Evolutionary conservation across 2,888 invertebrate genomes (phyloP).

Genomic region (Athrips mouffetella): DNA sequence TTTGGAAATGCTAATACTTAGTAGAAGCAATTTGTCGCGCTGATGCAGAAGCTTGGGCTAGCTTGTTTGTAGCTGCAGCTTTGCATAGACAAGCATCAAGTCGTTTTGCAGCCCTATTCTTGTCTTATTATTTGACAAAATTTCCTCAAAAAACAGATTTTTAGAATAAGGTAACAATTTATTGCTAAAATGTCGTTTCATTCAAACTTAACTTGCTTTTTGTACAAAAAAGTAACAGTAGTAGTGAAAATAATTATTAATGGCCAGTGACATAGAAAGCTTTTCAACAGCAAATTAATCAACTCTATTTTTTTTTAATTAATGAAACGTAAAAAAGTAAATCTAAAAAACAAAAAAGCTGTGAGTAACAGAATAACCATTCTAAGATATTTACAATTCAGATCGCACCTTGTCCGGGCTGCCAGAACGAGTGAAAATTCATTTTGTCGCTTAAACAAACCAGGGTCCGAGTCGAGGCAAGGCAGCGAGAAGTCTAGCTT

Average conservation of each 20-base stretch:
- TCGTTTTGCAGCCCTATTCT: background rate
- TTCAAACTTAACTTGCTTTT: too few relatives aligned
- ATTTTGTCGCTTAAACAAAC: conserved; percentile 6
- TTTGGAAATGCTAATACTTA: conserved; percentile 33
- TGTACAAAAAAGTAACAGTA: too few relatives aligned
- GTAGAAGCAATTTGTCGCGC: conserved; percentile 29
- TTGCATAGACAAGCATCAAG: background rate
- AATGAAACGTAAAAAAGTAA: background rate
- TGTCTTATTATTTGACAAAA: background rate
- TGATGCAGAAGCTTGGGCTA: conserved; percentile 31
- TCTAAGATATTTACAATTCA: conserved; percentile 34
- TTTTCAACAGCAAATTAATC: too few relatives aligned
- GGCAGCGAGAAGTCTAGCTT: background rate
- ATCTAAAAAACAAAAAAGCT: background rate
- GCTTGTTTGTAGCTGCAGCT: conserved; percentile 32
- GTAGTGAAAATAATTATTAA: too few relatives aligned
- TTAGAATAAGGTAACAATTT: background rate
- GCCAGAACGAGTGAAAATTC: conserved; percentile 23
- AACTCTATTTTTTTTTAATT: too few relatives aligned
- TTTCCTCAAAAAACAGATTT: background rate
- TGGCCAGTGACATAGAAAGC: too few relatives aligned
- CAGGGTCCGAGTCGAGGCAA: background rate
- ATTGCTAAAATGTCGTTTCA: too few relatives aligned
- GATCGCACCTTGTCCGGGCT: conserved; percentile 26
- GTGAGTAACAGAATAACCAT: background rate